Percentiles rank a stretch among this genome's conserved stretches.
Conservation (phyloP, 2,113 vertebrate genomes). For the Hippoglossus stenolepis region DNA sequence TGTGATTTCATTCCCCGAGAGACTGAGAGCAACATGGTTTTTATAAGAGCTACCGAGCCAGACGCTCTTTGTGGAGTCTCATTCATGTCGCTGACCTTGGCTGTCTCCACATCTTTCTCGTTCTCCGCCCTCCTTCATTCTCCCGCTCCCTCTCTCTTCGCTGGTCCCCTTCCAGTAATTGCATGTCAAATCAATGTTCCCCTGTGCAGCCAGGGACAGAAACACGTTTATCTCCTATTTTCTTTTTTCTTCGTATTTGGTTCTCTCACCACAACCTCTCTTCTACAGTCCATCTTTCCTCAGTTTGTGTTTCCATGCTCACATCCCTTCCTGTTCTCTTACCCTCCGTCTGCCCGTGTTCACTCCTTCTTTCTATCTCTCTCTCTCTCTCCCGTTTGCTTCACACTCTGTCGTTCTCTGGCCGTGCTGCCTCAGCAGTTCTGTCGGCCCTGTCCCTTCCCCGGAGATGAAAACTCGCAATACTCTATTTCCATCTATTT, state of each 20-base stretch:
- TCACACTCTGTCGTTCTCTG: constrained; percentile 25
- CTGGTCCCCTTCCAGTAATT: constrained; percentile 67
- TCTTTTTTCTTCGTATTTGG: constrained; percentile 5
- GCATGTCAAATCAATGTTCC: constrained; percentile 77
- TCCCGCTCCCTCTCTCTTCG: constrained; percentile 38
- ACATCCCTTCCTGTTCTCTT: background rate
- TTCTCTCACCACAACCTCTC: constrained; percentile 4
- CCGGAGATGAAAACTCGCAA: constrained; percentile 50
- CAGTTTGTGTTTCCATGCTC: constrained; percentile 3
- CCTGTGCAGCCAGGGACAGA: constrained; percentile 65
- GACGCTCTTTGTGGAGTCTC: constrained; percentile 46
- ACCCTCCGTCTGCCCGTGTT: background rate
- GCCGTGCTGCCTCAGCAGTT: constrained; percentile 75
- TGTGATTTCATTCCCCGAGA: background rate
- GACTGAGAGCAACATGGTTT: constrained; percentile 21
- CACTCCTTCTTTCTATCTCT: background rate
- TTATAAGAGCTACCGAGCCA: constrained; percentile 20
- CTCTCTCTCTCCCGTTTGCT: constrained; percentile 12
- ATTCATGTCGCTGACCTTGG: constrained; percentile 64
- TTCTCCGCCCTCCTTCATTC: constrained; percentile 42
- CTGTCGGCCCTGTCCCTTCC: constrained; percentile 63
- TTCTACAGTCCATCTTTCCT: background rate
- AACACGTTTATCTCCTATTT: constrained; percentile 48
- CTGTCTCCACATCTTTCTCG: constrained; percentile 42
- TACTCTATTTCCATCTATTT: constrained; percentile 49